Evolutionary conservation across 2,113 vertebrate genomes (phyloP), one percentile per base, ranked within the genome.

Genomic region (Ploceus nigricollis): DNA sequence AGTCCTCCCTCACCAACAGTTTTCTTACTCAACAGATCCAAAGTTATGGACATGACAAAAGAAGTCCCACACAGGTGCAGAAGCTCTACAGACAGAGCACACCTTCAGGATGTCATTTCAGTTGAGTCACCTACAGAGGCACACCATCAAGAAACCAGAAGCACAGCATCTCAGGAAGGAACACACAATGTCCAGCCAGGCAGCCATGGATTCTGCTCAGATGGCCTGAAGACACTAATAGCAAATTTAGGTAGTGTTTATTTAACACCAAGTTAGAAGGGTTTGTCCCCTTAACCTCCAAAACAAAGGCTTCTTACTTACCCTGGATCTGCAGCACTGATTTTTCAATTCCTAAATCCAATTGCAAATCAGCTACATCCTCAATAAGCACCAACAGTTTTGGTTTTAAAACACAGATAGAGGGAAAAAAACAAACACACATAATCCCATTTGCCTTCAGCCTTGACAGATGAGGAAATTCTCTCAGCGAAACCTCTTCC

Each of bases 181-280:
- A 2, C 47, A 54, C 35, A 45, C 4, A 1, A 8, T 0, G 13
- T 9, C 25, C 17, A 23, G 24, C 3, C 16, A 50, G 23, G 42
- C 61, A 91, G 27, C 27, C 37, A 30, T 1, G 1, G 24, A 48
- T 44, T 50, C 44, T 25, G 18, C 24, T 48, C n/a, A n/a, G 50
- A 35, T 6, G 7, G 28, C 31, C 78, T 44, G 20, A 82, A 60
- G 48, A 16, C 33, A 33, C 8, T 20, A 27, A 4, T 0, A 66
- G 4, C 15, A 21, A 57, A 48, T 83, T 7, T 7, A 33, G 33
- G 50, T 20, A 57, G 57, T 57, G 84, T 64, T 71, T 51, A 75
- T 66, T 45, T 40, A 39, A 56, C 33, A 30, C 31, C 8, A 31
- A 22, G 4, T 42, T 63, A 42, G 42, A 57, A 44, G 11, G 20